Conservation (phyloP, 1,140 invertebrate genomes). For the Wasmannia auropunctata region DNA sequence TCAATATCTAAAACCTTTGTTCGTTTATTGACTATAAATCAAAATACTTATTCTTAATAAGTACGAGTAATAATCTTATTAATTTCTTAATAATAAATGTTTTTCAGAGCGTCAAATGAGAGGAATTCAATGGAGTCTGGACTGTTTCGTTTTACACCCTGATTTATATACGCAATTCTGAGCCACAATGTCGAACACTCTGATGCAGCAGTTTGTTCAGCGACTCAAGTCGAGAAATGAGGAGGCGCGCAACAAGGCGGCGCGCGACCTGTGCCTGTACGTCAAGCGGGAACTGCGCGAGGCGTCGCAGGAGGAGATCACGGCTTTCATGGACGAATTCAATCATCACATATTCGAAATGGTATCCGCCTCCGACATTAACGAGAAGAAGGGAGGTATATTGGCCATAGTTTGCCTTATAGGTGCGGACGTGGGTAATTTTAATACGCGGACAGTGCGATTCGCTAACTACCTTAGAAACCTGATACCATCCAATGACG, state of each 20-base stretch:
- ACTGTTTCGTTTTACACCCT: conserved; percentile 10
- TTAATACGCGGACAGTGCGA: conserved; percentile 94
- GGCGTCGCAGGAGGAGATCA: conserved; percentile 95
- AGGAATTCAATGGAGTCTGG: background rate
- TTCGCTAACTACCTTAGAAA: conserved; percentile 97
- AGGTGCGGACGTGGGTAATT: conserved; percentile 96
- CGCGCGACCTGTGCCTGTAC: conserved; percentile 94
- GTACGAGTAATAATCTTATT: no score
- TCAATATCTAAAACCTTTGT: no score
- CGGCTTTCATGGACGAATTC: conserved; percentile 96
- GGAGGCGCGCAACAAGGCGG: conserved; percentile 93
- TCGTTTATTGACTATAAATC: no score
- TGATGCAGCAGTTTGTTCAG: conserved; percentile 92
- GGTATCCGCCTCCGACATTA: conserved; percentile 96
- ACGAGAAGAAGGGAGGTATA: conserved; percentile 98
- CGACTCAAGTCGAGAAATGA: conserved; percentile 96
- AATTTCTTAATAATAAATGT: background rate
- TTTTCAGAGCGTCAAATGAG: background rate
- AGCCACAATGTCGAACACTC: conserved; percentile 86
- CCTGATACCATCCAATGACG: conserved; percentile 95
- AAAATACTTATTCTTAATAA: no score
- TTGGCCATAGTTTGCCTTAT: conserved; percentile 97
- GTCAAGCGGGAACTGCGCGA: conserved; percentile 97
- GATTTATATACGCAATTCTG: background rate
- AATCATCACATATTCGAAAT: conserved; percentile 98